Conservation (phyloP, 2,888 invertebrate species). For the Drosophila flavopinicola region DNA sequence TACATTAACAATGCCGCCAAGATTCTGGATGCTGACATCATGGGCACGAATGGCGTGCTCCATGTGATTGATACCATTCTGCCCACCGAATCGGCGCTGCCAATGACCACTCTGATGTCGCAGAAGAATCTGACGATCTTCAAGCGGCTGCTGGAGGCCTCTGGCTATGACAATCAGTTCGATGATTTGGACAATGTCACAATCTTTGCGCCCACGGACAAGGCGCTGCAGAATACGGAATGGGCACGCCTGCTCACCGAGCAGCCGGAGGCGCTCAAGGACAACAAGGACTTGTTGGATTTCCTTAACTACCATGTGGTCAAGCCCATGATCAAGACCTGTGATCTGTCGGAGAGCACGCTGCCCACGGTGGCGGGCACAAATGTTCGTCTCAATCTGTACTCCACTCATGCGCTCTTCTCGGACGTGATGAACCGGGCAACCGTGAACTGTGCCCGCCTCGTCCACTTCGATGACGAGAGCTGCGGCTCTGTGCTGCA, state of each 20-base stretch:
- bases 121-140: constrained; percentile 87
- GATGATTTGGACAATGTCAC: constrained; percentile 87
- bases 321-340: constrained; percentile 86
- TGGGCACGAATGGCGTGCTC: constrained; percentile 90
- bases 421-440: constrained; percentile 86
- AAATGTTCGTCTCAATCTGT: constrained; percentile 87
- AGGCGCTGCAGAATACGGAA: constrained; percentile 86
- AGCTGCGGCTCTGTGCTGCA: constrained; percentile 89
- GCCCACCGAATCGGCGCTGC: constrained; percentile 86
- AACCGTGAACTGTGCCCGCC: constrained; percentile 88
- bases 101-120: constrained; percentile 85
- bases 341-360: constrained; percentile 86
- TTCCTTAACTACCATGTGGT: constrained; percentile 88
- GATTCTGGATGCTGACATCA: constrained; percentile 86
- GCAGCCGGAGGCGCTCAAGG: constrained; percentile 81
- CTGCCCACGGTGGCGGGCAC: constrained; percentile 85
- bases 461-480: constrained; percentile 87
- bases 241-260: constrained; percentile 82
- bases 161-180: constrained; percentile 86
- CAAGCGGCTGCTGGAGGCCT: constrained; percentile 85
- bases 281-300: constrained; percentile 85
- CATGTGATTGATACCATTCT: constrained; percentile 89
- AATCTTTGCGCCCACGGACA: constrained; percentile 88
- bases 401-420: constrained; percentile 86
- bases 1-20: constrained; percentile 87